Percentiles rank a stretch among this genome's conserved stretches.
Conservation (phyloP, 2,888 invertebrate genomes). For the Atethmia centrago region DNA sequence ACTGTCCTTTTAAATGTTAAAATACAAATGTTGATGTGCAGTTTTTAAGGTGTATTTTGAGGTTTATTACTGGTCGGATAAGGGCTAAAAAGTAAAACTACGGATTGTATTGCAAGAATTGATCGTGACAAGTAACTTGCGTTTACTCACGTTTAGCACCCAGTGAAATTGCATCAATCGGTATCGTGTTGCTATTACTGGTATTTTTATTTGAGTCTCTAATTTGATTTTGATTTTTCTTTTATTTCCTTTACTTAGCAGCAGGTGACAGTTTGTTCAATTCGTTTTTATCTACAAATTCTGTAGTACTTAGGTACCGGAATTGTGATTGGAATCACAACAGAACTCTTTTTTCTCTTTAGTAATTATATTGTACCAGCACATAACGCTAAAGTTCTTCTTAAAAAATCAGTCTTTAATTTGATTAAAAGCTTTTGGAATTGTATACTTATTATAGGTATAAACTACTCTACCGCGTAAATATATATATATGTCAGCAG, state of each 20-base stretch:
- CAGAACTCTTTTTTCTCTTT: constrained; percentile 17
- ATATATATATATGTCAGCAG: no score
- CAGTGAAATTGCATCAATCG: constrained; percentile 89
- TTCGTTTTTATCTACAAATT: constrained; percentile 64
- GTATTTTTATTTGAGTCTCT: constrained; percentile 85
- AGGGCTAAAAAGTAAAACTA: constrained; percentile 69
- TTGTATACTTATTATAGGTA: no score
- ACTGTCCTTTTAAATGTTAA: constrained; percentile 79
- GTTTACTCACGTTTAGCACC: constrained; percentile 88
- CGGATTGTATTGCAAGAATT: constrained; percentile 73
- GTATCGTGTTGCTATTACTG: constrained; percentile 86
- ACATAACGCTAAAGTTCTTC: neutral
- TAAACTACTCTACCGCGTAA: neutral
- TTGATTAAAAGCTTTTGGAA: neutral
- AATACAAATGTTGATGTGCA: constrained; percentile 68
- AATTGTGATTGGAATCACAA: constrained; percentile 39
- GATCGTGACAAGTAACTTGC: constrained; percentile 79
- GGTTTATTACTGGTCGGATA: constrained; percentile 73
- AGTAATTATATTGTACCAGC: neutral
- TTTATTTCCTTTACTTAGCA: constrained; percentile 75
- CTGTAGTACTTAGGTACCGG: constrained; percentile 14
- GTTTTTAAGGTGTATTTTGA: constrained; percentile 69
- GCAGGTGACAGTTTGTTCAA: constrained; percentile 79
- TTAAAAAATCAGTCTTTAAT: neutral
- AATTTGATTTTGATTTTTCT: constrained; percentile 81